Conservation (phyloP, 2,113 vertebrate genomes). For the Thunnus maccoyii region DNA sequence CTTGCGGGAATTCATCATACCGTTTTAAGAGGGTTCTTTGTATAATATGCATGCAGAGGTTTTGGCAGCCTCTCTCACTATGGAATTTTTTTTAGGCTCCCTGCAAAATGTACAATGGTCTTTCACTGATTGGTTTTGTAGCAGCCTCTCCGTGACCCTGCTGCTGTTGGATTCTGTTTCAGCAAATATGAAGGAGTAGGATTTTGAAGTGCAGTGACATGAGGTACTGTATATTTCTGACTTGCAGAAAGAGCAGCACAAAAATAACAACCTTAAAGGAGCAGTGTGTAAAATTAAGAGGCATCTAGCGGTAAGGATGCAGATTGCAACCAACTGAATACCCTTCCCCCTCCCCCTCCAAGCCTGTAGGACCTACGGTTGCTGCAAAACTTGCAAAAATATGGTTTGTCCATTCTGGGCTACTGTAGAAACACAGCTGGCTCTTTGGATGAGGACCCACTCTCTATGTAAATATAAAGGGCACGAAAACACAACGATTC, state of each 20-base stretch:
- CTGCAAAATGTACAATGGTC: slow-evolving; percentile 58
- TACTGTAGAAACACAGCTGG: no score
- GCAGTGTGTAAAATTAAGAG: no score
- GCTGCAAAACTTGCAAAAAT: no score
- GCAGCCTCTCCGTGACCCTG: slow-evolving; percentile 30
- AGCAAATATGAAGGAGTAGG: slow-evolving; percentile 20
- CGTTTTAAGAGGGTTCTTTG: slow-evolving; percentile 40
- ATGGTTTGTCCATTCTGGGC: no score
- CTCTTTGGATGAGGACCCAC: no score
- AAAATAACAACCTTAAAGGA: slow-evolving; percentile 41
- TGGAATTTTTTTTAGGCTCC: slow-evolving; percentile 42
- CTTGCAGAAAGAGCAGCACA: slow-evolving; percentile 2
- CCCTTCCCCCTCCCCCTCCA: no score
- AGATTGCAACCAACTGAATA: no score
- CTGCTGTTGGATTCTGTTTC: slow-evolving; percentile 40
- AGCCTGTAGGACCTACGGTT: no score
- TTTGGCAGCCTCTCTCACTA: slow-evolving; percentile 43
- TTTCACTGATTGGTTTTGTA: slow-evolving; percentile 58
- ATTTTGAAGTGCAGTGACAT: slow-evolving; percentile 9
- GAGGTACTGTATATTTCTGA: slow-evolving; percentile 17
- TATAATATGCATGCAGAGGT: slow-evolving; percentile 39
- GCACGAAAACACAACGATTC: no score
- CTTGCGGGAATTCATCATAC: slow-evolving; percentile 38
- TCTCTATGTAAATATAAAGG: no score
- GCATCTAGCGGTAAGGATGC: no score